These are phyloP conservation scores for Acinonyx jubatus DNA, from an alignment of 2,113 vertebrate species.

Conservation along the genomic window DNA sequence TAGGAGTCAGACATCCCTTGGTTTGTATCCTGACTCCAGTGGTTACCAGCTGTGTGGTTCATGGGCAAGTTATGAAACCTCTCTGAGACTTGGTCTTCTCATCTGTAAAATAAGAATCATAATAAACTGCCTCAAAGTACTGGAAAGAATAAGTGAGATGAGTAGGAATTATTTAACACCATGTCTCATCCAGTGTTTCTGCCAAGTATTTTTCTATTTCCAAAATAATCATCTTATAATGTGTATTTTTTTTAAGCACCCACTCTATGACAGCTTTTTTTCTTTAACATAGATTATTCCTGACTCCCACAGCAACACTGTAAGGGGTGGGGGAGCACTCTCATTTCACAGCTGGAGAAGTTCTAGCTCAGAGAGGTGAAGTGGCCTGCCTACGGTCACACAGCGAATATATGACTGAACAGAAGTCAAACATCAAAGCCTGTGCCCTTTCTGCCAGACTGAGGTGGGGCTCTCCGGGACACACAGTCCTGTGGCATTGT, in stretches of 20 bases:
- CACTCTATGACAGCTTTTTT: neutral
- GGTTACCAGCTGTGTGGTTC: neutral
- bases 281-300: constrained; percentile 13
- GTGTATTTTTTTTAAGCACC: neutral
- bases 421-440: neutral
- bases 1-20: neutral
- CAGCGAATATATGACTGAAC: neutral
- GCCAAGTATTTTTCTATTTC: constrained; percentile 37
- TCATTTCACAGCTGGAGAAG: neutral
- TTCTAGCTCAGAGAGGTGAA: neutral
- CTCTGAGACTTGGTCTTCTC: constrained; percentile 9
- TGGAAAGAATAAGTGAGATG: neutral
- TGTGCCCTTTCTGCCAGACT: neutral
- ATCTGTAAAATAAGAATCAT: neutral
- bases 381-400: neutral
- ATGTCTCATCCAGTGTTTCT: neutral
- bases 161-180: constrained; percentile 19
- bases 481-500: neutral
- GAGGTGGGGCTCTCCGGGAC: neutral
- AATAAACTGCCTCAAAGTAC: neutral
- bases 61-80: neutral
- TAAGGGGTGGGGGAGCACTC: too few species aligned
- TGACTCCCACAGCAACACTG: neutral
- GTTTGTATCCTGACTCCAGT: neutral
- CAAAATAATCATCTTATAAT: constrained; percentile 19